Percentiles rank a stretch among this genome's conserved stretches.
Evolutionary conservation across 2,113 vertebrate genomes (phyloP).

Genomic region (Cochlearius cochlearius): DNA sequence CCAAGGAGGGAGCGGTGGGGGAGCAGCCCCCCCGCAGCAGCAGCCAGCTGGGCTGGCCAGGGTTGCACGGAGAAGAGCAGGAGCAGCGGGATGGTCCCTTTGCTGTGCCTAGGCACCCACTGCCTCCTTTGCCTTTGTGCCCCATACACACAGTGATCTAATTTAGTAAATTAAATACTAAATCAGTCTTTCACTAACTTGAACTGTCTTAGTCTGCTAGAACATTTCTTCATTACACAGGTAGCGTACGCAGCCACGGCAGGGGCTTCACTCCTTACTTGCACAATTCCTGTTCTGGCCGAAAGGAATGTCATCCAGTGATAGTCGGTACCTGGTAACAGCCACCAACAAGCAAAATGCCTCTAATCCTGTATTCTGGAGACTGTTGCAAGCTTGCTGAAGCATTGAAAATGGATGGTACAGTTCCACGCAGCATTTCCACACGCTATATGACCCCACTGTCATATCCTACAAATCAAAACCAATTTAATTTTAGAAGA

Average conservation of each 20-base stretch:
- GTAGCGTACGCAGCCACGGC: background rate
- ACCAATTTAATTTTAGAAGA: background rate
- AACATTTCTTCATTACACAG: background rate
- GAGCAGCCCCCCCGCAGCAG: background rate
- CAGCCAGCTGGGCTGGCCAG: background rate
- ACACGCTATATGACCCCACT: background rate
- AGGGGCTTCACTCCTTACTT: background rate
- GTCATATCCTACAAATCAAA: background rate
- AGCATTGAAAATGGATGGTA: background rate
- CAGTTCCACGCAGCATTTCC: background rate
- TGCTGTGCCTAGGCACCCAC: background rate
- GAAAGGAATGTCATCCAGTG: background rate
- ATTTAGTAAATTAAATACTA: background rate
- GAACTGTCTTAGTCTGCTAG: background rate
- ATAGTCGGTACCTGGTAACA: background rate
- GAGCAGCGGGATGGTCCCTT: fast-evolving
- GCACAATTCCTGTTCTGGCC: background rate
- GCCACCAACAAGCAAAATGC: background rate
- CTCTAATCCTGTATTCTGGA: background rate
- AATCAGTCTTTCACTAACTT: background rate
- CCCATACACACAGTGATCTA: background rate
- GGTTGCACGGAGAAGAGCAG: fast-evolving
- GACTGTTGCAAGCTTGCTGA: background rate
- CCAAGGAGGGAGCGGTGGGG: fast-evolving
- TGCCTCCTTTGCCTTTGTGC: background rate